These are phyloP conservation scores for Gymnodraco acuticeps DNA, from an alignment of 2,797 vertebrate species.

Conservation along the genomic window DNA sequence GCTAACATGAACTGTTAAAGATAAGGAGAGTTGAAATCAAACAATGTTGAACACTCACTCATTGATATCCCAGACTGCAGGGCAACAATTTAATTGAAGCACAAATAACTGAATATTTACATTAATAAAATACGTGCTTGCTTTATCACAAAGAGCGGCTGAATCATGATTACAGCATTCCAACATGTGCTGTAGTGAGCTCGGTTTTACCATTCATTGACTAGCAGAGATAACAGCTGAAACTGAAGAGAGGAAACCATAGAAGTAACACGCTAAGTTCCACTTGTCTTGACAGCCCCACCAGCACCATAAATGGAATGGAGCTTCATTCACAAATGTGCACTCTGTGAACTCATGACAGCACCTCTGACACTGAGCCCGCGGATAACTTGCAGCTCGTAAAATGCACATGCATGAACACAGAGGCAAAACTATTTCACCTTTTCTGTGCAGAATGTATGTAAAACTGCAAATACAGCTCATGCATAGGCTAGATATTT, in stretches of 20 bases:
- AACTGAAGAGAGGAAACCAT: conserved; percentile 58
- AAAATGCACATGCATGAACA: conserved; percentile 17
- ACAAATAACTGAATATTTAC: conserved; percentile 41
- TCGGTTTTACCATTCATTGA: conserved; percentile 55
- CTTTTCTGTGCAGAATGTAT: background rate
- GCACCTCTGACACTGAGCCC: conserved; percentile 18
- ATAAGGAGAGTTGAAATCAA: conserved; percentile 24
- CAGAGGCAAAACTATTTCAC: background rate
- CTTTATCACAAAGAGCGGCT: conserved; percentile 8
- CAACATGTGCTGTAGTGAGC: background rate
- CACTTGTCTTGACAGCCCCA: conserved; percentile 44
- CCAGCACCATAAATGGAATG: conserved; percentile 72
- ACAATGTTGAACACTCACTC: conserved; percentile 23
- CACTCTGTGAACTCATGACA: conserved; percentile 47
- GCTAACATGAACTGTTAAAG: conserved; percentile 23
- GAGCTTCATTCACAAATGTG: conserved; percentile 80
- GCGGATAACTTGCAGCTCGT: conserved; percentile 1
- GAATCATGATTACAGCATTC: background rate
- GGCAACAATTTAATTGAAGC: conserved; percentile 34
- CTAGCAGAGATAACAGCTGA: conserved; percentile 37
- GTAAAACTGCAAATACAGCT: background rate
- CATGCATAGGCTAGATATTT: background rate
- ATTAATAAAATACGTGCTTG: conserved; percentile 5
- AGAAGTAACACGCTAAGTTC: conserved; percentile 52
- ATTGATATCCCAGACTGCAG: conserved; percentile 45